Conservation (phyloP, 1,140 invertebrate genomes). For the Halictus rubicundus region DNA sequence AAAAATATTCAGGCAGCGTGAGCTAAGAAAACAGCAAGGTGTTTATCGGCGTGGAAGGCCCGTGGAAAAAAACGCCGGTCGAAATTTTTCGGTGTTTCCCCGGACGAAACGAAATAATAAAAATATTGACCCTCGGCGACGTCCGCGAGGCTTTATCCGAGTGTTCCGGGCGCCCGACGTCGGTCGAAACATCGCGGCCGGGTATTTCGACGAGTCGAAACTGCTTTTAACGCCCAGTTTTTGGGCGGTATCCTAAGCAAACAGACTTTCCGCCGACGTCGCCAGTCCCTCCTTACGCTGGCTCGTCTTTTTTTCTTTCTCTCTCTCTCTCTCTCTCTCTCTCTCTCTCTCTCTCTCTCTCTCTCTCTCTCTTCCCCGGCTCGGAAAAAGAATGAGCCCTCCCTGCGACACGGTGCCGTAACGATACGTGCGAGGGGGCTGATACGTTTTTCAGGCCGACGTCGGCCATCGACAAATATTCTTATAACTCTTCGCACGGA, state of each 20-base stretch:
- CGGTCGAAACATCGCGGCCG: neutral
- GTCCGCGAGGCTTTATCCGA: conserved; percentile 26
- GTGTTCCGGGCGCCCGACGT: conserved; percentile 5
- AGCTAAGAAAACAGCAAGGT: neutral
- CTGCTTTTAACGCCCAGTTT: conserved; percentile 40
- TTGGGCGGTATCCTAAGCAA: conserved; percentile 29
- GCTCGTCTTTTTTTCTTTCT: too few relatives aligned
- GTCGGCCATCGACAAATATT: conserved; percentile 40
- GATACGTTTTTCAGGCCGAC: conserved; percentile 8
- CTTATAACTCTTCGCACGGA: conserved; percentile 21
- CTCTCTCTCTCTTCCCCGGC: neutral
- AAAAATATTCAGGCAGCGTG: neutral
- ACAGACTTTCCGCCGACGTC: conserved; percentile 21
- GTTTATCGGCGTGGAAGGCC: neutral
- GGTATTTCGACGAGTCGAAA: conserved; percentile 36
- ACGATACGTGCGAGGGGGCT: conserved; percentile 8
- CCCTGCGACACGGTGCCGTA: conserved; percentile 5
- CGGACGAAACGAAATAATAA: conserved; percentile 29
- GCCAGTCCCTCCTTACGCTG: neutral
- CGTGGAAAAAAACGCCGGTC: neutral
- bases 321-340: too few relatives aligned
- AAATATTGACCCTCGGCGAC: conserved; percentile 35
- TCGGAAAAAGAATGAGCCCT: neutral
- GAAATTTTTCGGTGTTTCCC: neutral
- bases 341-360: too few relatives aligned